Percentiles rank a stretch among this genome's conserved stretches.
Conservation (phyloP, 2,888 invertebrate genomes). For the Octodonta nipae region DNA sequence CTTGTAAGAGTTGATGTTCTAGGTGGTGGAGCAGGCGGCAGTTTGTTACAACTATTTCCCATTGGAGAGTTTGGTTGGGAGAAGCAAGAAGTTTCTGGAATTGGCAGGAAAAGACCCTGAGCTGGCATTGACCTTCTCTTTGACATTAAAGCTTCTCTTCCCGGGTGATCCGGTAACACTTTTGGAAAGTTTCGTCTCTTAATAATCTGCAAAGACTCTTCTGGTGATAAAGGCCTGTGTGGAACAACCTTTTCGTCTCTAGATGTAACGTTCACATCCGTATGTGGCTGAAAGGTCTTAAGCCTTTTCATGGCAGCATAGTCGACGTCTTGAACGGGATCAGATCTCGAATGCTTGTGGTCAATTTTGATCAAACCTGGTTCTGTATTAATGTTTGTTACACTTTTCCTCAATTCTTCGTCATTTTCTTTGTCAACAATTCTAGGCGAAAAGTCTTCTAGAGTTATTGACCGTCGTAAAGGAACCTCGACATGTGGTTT, state of each 20-base stretch:
- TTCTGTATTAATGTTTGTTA: conserved; percentile 24
- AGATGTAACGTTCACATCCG: conserved; percentile 63
- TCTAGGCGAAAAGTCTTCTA: conserved; percentile 32
- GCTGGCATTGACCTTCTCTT: conserved; percentile 56
- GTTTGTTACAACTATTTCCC: conserved; percentile 25
- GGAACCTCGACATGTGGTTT: conserved; percentile 20
- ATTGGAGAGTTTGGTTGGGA: conserved; percentile 29
- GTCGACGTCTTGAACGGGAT: conserved; percentile 48
- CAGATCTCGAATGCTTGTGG: conserved; percentile 54
- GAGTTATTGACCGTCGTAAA: conserved; percentile 37
- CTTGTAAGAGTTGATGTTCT: conserved; percentile 55
- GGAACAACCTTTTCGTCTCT: conserved; percentile 42
- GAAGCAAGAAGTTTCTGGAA: conserved; percentile 24
- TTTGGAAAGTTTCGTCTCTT: conserved; percentile 71
- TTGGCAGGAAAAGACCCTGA: conserved; percentile 26
- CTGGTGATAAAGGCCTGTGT: conserved; percentile 44
- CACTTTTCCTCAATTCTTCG: conserved; percentile 24
- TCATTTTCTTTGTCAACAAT: conserved; percentile 15
- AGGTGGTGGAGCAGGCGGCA: conserved; percentile 63
- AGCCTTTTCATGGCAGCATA: conserved; percentile 20
- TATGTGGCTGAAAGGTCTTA: conserved; percentile 35
- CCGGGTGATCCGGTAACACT: conserved; percentile 65
- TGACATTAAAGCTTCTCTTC: conserved; percentile 26
- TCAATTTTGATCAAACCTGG: conserved; percentile 40
- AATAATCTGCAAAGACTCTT: conserved; percentile 59